Evolutionary conservation across 2,888 invertebrate genomes (phyloP).

Genomic region (Ptychoptera contaminata): DNA sequence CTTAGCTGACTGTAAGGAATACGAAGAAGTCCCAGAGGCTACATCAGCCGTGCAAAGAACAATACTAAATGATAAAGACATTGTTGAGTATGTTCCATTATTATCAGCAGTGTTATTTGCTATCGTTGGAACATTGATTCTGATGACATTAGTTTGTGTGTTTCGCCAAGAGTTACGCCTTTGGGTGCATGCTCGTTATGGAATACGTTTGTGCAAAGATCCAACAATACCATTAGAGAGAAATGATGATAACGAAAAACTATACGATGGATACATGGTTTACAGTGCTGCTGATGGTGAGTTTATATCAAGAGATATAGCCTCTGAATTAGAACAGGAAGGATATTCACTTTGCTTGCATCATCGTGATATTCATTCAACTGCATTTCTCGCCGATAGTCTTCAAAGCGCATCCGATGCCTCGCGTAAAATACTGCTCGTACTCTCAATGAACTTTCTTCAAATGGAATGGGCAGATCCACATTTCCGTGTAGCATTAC

Average conservation of each 20-base stretch:
- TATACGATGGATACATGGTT: constrained; percentile 77
- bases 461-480: constrained; percentile 69
- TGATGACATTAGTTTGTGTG: constrained; percentile 52
- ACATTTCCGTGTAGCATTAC: constrained; percentile 66
- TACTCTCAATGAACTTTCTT: constrained; percentile 65
- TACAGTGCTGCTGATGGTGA: constrained; percentile 69
- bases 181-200: constrained; percentile 67
- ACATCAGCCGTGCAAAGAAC: neutral
- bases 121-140: constrained; percentile 51
- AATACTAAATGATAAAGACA: constrained; percentile 21
- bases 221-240: neutral
- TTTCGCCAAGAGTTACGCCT: constrained; percentile 64
- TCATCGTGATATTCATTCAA: constrained; percentile 25
- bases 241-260: constrained; percentile 37
- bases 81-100: constrained; percentile 50
- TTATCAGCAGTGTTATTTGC: constrained; percentile 51
- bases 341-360: constrained; percentile 49
- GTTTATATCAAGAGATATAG: constrained; percentile 50
- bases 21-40: constrained; percentile 19
- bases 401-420: constrained; percentile 35
- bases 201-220: constrained; percentile 54
- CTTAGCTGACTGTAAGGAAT: constrained; percentile 2
- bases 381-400: constrained; percentile 30
- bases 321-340: constrained; percentile 54
- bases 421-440: constrained; percentile 57